Percentiles rank a stretch among this genome's conserved stretches.
phyloP scores from a whole-genome alignment of 2,888 invertebrate genomes.

The Lordiphosa andalusiaca region DNA sequence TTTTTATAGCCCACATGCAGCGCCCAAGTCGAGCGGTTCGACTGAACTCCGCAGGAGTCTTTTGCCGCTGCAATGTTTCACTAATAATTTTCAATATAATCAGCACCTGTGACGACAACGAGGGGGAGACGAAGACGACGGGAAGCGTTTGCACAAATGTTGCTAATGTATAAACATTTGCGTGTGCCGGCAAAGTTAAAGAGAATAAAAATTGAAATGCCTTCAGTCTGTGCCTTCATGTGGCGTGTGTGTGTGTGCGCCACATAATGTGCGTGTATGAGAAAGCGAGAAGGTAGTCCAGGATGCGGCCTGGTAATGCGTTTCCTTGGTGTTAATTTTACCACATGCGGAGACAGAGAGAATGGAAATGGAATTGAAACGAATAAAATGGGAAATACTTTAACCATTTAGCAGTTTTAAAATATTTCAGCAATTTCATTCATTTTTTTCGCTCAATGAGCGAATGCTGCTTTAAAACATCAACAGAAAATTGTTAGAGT shows the following conservation, averaged over 20 bases:
- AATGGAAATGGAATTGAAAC: neutral
- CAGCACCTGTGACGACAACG: conserved; percentile 65
- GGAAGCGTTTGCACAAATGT: conserved; percentile 59
- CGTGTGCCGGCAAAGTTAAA: conserved; percentile 30
- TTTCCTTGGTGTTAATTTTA: conserved; percentile 52
- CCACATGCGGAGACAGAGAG: conserved; percentile 48
- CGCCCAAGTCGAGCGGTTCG: conserved; percentile 10
- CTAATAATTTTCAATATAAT: conserved; percentile 73
- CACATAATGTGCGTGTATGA: conserved; percentile 1
- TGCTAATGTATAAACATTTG: conserved; percentile 72
- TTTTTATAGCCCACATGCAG: conserved; percentile 67
- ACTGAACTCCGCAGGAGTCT: conserved; percentile 15
- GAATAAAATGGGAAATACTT: neutral
- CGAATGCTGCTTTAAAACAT: too few relatives aligned
- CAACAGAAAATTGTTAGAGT: too few relatives aligned
- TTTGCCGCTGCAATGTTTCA: conserved; percentile 56
- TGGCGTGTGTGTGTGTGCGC: conserved; percentile 1
- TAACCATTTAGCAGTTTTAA: too few relatives aligned
- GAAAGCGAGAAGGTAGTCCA: conserved; percentile 10
- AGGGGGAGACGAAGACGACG: conserved; percentile 7
- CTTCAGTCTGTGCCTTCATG: conserved; percentile 12
- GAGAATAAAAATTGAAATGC: conserved; percentile 54
- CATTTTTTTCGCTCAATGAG: too few relatives aligned
- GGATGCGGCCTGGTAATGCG: conserved; percentile 47
- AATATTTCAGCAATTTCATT: too few relatives aligned